Conservation (phyloP, 1,140 invertebrate species). For the Chymomyza costata region DNA sequence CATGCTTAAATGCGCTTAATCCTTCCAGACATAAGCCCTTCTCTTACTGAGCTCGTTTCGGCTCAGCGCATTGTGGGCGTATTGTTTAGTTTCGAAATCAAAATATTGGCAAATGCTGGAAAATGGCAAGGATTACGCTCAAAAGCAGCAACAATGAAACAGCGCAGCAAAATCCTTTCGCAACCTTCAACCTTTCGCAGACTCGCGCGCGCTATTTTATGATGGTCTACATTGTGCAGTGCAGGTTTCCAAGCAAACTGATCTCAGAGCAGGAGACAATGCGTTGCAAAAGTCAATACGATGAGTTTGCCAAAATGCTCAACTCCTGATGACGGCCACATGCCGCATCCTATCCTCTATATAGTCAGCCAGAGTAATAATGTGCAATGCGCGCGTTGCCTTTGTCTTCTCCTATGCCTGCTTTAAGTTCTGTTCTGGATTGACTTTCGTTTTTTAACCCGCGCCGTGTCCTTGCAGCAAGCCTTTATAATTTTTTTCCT, state of each 20-base stretch:
- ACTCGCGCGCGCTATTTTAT: slow-evolving; percentile 55
- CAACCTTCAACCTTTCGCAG: slow-evolving; percentile 34
- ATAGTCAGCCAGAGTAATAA: slow-evolving; percentile 29
- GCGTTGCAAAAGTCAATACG: slow-evolving; percentile 4
- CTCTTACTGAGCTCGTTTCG: slow-evolving; percentile 5
- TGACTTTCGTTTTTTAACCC: slow-evolving; percentile 57
- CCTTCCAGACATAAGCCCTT: slow-evolving; percentile 53
- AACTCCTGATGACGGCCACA: slow-evolving; percentile 23
- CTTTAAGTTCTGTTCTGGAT: slow-evolving; percentile 11
- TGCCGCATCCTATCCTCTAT: slow-evolving; percentile 21
- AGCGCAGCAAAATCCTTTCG: slow-evolving; percentile 45
- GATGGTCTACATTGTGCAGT: slow-evolving; percentile 13
- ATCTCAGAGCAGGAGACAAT: too few relatives aligned
- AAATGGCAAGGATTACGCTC: slow-evolving; percentile 30
- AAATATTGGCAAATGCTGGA: slow-evolving; percentile 64
- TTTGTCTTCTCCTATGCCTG: slow-evolving; percentile 34
- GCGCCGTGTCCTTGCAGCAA: slow-evolving; percentile 17
- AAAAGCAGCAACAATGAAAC: slow-evolving; percentile 27
- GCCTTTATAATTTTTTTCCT: slow-evolving; percentile 17
- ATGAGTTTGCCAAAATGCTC: not conserved
- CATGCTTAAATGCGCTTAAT: slow-evolving; percentile 69
- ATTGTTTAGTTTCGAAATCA: slow-evolving; percentile 70
- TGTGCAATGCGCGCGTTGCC: slow-evolving; percentile 37
- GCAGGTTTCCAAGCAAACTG: too few relatives aligned
- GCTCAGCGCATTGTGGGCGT: slow-evolving; percentile 42